phyloP scores from a whole-genome alignment of 2,888 invertebrate species.

The Malacosoma neustria region DNA sequence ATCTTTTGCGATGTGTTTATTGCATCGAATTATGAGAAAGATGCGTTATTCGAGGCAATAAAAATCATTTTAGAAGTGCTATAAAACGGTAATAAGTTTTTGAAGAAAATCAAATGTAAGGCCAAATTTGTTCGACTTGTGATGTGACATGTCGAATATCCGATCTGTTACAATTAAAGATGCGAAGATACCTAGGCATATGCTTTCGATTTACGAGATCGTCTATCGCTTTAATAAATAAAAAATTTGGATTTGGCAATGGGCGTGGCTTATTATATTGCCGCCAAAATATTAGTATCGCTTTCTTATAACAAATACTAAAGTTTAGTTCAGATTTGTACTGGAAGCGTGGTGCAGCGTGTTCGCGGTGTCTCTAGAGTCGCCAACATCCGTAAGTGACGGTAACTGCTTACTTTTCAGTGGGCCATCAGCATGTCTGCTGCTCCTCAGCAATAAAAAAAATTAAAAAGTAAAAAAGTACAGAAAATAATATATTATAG shows the following conservation, averaged over 20 bases:
- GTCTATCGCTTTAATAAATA: not conserved
- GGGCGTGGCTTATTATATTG: no score
- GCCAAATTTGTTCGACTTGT: constrained; percentile 1
- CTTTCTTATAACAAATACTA: no score
- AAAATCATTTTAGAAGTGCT: constrained; percentile 28
- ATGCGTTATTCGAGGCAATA: constrained; percentile 13
- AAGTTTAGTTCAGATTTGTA: no score
- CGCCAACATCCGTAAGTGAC: no score
- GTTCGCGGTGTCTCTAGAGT: no score
- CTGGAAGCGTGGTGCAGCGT: no score
- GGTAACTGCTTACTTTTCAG: no score
- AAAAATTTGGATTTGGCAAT: not conserved
- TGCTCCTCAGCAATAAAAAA: no score
- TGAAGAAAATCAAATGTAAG: not conserved
- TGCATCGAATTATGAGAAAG: constrained; percentile 2
- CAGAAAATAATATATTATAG: not conserved
- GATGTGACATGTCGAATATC: not conserved
- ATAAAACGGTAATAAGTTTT: constrained; percentile 14
- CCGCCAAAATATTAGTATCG: no score
- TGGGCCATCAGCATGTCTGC: no score
- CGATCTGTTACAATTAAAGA: constrained; percentile 2
- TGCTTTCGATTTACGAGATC: no score
- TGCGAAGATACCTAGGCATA: constrained; percentile 1
- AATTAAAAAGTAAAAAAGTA: not conserved
- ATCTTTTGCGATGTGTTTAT: constrained; percentile 2